Percentiles rank a stretch among this genome's conserved stretches.
phyloP scores from a whole-genome alignment of 2,888 invertebrate species.

The Leucophora obtusa region DNA sequence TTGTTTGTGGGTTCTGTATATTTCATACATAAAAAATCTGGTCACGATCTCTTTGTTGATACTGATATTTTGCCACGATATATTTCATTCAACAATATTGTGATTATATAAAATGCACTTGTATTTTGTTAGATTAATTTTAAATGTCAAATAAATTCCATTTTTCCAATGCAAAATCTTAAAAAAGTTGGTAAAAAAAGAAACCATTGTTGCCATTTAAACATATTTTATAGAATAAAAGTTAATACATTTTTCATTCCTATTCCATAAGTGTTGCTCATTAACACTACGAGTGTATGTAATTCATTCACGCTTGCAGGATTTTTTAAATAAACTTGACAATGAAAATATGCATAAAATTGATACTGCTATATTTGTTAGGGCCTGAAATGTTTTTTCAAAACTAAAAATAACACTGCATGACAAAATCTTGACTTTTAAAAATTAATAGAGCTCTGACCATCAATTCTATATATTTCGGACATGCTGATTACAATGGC shows the following conservation, averaged over 20 bases:
- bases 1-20: constrained; percentile 43
- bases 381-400: too few species aligned
- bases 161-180: constrained; percentile 10
- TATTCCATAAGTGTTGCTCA: constrained; percentile 2
- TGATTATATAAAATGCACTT: constrained; percentile 43
- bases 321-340: too few species aligned
- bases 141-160: constrained; percentile 61
- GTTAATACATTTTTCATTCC: neutral
- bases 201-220: neutral
- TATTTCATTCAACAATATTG: constrained; percentile 26
- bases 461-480: too few species aligned
- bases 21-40: constrained; percentile 42
- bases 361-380: too few species aligned
- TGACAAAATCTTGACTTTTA: too few species aligned
- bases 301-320: neutral
- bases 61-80: constrained; percentile 50
- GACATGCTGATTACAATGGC: too few species aligned
- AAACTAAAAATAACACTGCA: too few species aligned
- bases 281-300: constrained; percentile 31
- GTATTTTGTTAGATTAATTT: constrained; percentile 56
- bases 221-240: neutral
- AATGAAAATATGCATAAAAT: neutral
- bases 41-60: constrained; percentile 57
- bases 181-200: neutral
- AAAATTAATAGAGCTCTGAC: too few species aligned